Percentiles rank a stretch among this genome's conserved stretches.
Conservation (phyloP, 2,888 invertebrate genomes). For the Eulithis prunata region DNA sequence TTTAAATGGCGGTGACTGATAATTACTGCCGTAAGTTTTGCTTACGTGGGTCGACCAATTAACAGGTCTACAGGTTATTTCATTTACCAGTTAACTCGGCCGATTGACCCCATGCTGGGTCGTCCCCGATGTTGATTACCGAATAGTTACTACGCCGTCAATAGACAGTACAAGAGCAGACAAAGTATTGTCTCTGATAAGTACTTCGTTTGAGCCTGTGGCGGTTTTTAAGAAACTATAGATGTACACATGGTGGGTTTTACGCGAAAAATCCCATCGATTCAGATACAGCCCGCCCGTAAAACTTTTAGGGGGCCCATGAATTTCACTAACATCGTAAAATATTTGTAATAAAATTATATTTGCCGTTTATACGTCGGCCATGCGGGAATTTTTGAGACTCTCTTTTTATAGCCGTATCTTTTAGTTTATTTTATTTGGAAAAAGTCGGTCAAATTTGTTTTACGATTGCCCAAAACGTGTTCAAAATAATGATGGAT, state of each 20-base stretch:
- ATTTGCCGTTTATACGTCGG: slow-evolving; percentile 51
- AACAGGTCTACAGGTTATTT: too few relatives aligned
- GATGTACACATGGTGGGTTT: slow-evolving; percentile 54
- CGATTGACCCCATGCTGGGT: too few relatives aligned
- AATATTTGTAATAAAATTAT: slow-evolving; percentile 72
- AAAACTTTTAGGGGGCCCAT: slow-evolving; percentile 66
- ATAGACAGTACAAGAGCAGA: too few relatives aligned
- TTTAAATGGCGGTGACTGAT: neutral
- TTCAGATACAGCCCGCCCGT: slow-evolving; percentile 58
- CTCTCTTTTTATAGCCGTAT: slow-evolving; percentile 38
- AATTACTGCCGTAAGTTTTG: neutral
- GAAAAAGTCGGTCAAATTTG: slow-evolving; percentile 34
- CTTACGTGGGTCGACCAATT: too few relatives aligned
- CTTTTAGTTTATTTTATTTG: slow-evolving; percentile 42
- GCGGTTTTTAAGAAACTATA: neutral
- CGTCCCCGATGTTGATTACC: too few relatives aligned
- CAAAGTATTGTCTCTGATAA: neutral
- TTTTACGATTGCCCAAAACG: slow-evolving; percentile 26
- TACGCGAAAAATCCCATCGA: slow-evolving; percentile 54
- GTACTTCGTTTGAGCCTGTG: neutral
- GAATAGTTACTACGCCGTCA: too few relatives aligned
- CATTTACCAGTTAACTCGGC: too few relatives aligned
- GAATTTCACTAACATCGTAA: slow-evolving; percentile 53
- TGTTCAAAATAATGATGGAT: slow-evolving; percentile 4
- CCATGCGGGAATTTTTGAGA: slow-evolving; percentile 29